phyloP scores from a whole-genome alignment of 2,113 vertebrate genomes.

The Zosterops hypoxanthus region DNA sequence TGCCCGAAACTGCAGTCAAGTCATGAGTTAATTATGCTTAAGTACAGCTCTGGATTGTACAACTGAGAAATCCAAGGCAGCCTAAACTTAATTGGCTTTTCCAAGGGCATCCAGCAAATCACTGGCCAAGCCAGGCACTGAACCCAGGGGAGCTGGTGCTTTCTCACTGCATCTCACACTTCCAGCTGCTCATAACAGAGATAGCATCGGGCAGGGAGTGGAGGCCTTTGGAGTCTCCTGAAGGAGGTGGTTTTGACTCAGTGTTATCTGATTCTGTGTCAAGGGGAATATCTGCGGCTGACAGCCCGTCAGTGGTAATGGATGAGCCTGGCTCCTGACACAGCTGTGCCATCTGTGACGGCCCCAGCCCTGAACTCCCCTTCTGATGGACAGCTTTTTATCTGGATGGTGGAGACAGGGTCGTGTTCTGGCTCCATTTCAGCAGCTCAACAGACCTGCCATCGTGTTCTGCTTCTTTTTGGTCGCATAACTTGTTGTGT shows the following conservation, averaged over 20 bases:
- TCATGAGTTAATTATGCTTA: constrained; percentile 37
- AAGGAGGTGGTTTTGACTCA: background rate
- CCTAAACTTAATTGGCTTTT: constrained; percentile 50
- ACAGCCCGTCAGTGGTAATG: background rate
- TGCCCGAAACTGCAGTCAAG: background rate
- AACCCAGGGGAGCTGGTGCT: background rate
- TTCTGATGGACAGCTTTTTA: background rate
- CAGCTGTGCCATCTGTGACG: background rate
- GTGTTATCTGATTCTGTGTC: background rate
- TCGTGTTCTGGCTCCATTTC: background rate
- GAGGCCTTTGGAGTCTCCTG: background rate
- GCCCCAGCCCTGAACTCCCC: background rate
- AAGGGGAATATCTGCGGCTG: background rate
- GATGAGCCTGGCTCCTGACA: background rate
- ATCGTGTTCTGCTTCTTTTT: background rate
- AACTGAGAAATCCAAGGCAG: constrained; percentile 28
- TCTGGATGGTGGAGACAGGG: background rate
- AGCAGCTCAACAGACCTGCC: background rate
- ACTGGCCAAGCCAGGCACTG: background rate
- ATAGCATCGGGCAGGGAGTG: background rate
- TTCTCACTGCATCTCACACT: background rate
- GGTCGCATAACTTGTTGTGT: background rate
- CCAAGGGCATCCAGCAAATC: constrained; percentile 53
- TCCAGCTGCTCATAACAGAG: background rate
- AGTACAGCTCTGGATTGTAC: background rate